Base-by-base conservation (phyloP, 1,140 invertebrate species). In the Vanessa tameamea region DNA sequence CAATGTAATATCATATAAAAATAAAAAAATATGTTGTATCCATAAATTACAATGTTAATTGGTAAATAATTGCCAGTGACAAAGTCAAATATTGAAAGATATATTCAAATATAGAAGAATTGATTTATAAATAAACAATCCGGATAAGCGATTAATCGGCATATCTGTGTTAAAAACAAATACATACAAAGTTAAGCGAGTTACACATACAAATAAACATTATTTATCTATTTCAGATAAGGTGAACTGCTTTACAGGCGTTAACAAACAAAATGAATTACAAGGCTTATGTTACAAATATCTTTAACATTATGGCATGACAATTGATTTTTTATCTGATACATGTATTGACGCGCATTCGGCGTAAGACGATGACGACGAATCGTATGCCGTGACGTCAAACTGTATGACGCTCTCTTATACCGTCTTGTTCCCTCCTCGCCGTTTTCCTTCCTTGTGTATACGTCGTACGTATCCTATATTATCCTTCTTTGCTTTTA, bases 171-270 rank as follows among this genome's bases (percentile, higher is more conserved):
- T 20, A 66, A 51, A 66, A 66, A 53, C 50, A 66, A 66, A 51
- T 66, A 66, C n/a, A 66, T 23, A 66, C 64, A 66, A 23, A 31
- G 47, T 13, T 26, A 26, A 66, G 37, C 9, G 9, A 43, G 37
- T 43, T 43, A 43, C 47, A 51, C 48, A 26, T 51, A 51, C 50
- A 51, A 66, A 66, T 51, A 66, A 66, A 66, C 63, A 66, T 51
- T 50, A 51, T 15, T 51, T 66, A 66, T 66, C 48, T 51, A 66
- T 31, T 31, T 31, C n/a, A 50, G 65, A 67, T 67, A 67, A 67
- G 50, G 65, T 26, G 26, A 20, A 55, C 26, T 37, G 53, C 20
- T 57, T 57, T 11, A 26, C 20, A 57, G 20, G 16, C 53, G 53
- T 11, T 57, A 57, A 57, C 53, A 57, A 57, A 57, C 8, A 57